Evolutionary conservation across 2,888 invertebrate species (phyloP).

Genomic region (Blomia tropicalis): DNA sequence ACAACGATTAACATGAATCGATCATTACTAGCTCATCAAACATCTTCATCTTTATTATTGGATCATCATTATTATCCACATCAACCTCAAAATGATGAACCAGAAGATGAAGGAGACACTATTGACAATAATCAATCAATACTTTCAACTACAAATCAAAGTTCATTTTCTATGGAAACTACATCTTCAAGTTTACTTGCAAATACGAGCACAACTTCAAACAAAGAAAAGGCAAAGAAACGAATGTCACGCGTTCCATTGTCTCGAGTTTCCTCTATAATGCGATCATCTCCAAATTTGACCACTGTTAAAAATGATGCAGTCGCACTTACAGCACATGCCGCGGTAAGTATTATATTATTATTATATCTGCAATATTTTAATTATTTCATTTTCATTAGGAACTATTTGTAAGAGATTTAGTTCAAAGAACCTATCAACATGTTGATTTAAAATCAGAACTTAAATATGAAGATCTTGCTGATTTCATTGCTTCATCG

Average conservation of each 20-base stretch:
- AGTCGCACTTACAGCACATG: constrained; percentile 16
- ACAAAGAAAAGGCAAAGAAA: too few species aligned
- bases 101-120: neutral
- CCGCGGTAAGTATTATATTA: constrained; percentile 19
- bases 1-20: too few species aligned
- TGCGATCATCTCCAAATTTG: constrained; percentile 17
- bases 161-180: too few species aligned
- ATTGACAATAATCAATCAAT: too few species aligned
- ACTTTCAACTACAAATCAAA: too few species aligned
- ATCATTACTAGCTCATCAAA: too few species aligned
- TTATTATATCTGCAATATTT: neutral
- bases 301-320: constrained; percentile 17
- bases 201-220: too few species aligned
- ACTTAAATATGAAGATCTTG: constrained; percentile 2
- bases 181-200: too few species aligned
- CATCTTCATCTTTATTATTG: too few species aligned
- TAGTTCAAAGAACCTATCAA: neutral
- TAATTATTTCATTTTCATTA: neutral
- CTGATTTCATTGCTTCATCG: neutral
- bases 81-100: neutral
- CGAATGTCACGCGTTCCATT: neutral
- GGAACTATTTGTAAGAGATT: constrained; percentile 13
- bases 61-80: too few species aligned
- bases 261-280: constrained; percentile 8
- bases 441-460: neutral